phyloP scores from a whole-genome alignment of 2,888 invertebrate genomes.

The Coenonympha glycerion region DNA sequence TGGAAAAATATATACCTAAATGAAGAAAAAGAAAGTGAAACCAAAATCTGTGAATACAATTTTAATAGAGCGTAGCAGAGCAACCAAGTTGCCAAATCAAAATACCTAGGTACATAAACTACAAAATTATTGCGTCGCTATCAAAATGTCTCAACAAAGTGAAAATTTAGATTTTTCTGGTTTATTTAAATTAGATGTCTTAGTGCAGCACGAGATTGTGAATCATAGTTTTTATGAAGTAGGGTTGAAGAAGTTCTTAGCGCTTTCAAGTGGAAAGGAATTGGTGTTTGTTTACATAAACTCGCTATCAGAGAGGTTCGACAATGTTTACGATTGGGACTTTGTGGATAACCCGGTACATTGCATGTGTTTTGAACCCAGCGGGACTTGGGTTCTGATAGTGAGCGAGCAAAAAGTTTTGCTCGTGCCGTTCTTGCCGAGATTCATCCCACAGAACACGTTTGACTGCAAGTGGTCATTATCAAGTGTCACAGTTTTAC shows the following conservation, averaged over 20 bases:
- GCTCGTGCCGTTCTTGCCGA: slow-evolving; percentile 67
- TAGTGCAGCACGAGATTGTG: slow-evolving; percentile 57
- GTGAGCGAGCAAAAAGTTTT: slow-evolving; percentile 72
- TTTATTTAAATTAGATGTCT: slow-evolving; percentile 66
- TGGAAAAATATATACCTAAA: no score
- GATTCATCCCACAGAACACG: slow-evolving; percentile 59
- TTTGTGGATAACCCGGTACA: slow-evolving; percentile 74
- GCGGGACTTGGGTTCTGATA: slow-evolving; percentile 84
- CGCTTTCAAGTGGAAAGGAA: slow-evolving; percentile 62
- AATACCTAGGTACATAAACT: no score
- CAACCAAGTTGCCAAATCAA: background rate
- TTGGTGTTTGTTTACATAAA: slow-evolving; percentile 60
- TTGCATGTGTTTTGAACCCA: slow-evolving; percentile 88
- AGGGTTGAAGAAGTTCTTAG: slow-evolving; percentile 64
- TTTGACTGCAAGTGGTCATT: slow-evolving; percentile 71
- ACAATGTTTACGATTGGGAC: slow-evolving; percentile 67
- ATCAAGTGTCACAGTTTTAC: slow-evolving; percentile 65
- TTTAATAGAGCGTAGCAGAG: no score
- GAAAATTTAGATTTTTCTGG: slow-evolving; percentile 66
- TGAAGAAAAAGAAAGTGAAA: no score
- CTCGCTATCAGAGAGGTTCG: slow-evolving; percentile 54
- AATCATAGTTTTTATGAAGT: slow-evolving; percentile 67
- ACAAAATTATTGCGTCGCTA: slow-evolving; percentile 1
- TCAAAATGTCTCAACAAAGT: slow-evolving; percentile 47
- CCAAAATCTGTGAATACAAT: no score